Percentiles rank a stretch among this genome's conserved stretches.
These are phyloP conservation scores for Caenorhabditis macrosperma DNA, from an alignment of 2,888 invertebrate genomes.

Conservation along the genomic window DNA sequence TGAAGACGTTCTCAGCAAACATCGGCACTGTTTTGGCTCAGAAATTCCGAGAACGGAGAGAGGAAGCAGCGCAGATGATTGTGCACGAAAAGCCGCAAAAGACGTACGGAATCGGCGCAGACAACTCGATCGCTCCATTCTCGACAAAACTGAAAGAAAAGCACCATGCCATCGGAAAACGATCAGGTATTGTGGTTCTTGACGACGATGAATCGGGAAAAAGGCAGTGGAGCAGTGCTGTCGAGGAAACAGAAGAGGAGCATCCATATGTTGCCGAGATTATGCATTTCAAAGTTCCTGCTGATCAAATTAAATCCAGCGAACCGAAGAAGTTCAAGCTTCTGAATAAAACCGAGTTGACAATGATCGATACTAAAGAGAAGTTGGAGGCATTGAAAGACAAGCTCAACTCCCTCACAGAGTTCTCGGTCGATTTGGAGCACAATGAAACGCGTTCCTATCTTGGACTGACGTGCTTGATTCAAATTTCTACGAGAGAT, in stretches of 20 bases:
- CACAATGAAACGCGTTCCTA: constrained; percentile 94
- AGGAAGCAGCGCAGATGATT: constrained; percentile 50
- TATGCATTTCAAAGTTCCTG: constrained; percentile 65
- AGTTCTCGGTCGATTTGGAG: constrained; percentile 91
- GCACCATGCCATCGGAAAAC: constrained; percentile 45
- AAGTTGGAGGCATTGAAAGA: constrained; percentile 85
- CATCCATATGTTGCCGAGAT: constrained; percentile 77
- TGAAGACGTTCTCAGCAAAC: constrained; percentile 59
- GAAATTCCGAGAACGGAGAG: constrained; percentile 49
- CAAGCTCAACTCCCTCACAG: constrained; percentile 85
- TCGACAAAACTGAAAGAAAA: constrained; percentile 35
- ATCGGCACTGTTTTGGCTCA: constrained; percentile 51
- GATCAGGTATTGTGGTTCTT: constrained; percentile 21
- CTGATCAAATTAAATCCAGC: constrained; percentile 56
- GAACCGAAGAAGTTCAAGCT: constrained; percentile 81
- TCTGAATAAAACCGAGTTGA: constrained; percentile 85
- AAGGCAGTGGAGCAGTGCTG: constrained; percentile 39
- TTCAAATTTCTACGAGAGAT: constrained; percentile 90
- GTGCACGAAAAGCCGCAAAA: constrained; percentile 58
- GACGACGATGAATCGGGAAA: constrained; percentile 57
- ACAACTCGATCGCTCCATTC: constrained; percentile 39
- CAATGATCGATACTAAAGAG: constrained; percentile 85
- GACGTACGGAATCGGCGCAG: constrained; percentile 28
- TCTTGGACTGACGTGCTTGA: constrained; percentile 94
- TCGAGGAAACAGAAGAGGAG: constrained; percentile 54